Evolutionary conservation across 1,140 invertebrate species (phyloP), one percentile per base, ranked within the genome.

Genomic region (Asbolus verrucosus): DNA sequence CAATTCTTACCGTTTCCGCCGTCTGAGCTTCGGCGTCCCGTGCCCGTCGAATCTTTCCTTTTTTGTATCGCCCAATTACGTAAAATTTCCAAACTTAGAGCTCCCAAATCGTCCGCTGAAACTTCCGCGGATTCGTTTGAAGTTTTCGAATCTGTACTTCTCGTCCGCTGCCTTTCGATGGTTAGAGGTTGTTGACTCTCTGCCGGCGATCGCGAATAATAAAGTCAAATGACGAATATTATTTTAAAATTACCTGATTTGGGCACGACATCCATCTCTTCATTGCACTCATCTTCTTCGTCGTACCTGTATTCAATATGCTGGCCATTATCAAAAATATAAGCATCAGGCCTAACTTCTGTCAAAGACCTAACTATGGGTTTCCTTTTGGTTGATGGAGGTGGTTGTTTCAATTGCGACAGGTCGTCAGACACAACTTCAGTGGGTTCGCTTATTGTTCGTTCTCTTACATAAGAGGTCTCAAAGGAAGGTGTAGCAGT

Each of bases 341-440:
- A 85, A 13, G 84, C 84, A 60, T 87, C 86, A 8, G 86, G 86
- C 6, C 87, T 80, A 13, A 86, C 88, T 74, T 91, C 90, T 0
- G 89, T 90, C 30, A 90, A 77, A 1, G 89, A 90, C 27, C 88
- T 60, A 6, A 75, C 50, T 27, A 75, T 71, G 5, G 68, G 66
- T 31, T 60, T 75, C 19, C 73, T 63, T 2, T 43, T 69, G 3
- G 71, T 19, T 36, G 39, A 24, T 2, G 66, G 24, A 39, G 24
- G 6, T 9, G 50, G 60, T 21, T 72, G 43, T 33, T 83, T 82
- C 1, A 81, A 81, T 5, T 19, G 24, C 38, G 61, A 13, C 1
- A 41, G 11, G 36, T 85, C 85, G 19, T 86, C 85, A 0, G 83
- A 83, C 3, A 82, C 63, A 1, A 76, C 81, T 21, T 86, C 85